Evolutionary conservation across 2,888 invertebrate species (phyloP).

Genomic region (Bedellia somnulentella): DNA sequence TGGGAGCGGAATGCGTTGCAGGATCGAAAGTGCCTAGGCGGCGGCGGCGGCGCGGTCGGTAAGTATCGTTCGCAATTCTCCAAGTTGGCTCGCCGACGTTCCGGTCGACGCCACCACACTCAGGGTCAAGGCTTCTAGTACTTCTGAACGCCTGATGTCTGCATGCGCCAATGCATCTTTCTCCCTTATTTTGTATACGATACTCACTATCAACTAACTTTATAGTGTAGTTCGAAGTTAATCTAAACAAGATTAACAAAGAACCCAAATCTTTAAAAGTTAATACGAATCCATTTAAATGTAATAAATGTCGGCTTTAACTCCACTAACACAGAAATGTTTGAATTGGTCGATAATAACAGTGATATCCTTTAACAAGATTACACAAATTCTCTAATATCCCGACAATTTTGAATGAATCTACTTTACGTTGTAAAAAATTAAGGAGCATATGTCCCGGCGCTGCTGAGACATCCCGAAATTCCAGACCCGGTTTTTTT

Average conservation of each 20-base stretch:
- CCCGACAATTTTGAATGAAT: slow-evolving; percentile 60
- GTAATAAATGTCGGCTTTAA: too few species aligned
- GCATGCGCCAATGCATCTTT: slow-evolving; percentile 20
- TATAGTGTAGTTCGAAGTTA: too few species aligned
- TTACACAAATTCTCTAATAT: too few species aligned
- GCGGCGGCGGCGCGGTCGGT: slow-evolving; percentile 30
- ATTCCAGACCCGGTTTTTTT: slow-evolving; percentile 47
- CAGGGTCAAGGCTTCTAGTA: slow-evolving; percentile 56
- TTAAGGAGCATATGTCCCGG: slow-evolving; percentile 47
- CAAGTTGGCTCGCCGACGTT: slow-evolving; percentile 48
- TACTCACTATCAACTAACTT: too few species aligned
- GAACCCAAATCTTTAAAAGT: too few species aligned
- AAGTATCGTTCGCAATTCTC: slow-evolving; percentile 45
- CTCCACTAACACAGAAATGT: too few species aligned
- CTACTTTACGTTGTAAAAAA: slow-evolving; percentile 39
- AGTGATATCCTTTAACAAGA: slow-evolving; percentile 49
- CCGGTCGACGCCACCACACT: slow-evolving; percentile 59
- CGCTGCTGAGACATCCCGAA: slow-evolving; percentile 40
- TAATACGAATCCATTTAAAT: too few species aligned
- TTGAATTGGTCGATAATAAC: too few species aligned
- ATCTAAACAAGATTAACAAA: too few species aligned
- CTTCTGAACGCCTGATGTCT: slow-evolving; percentile 43
- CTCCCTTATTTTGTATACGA: too few species aligned
- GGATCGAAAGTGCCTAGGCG: slow-evolving; percentile 38
- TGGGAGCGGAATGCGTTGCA: slow-evolving; percentile 44